Evolutionary conservation across 2,113 vertebrate genomes (phyloP).

Genomic region (Alligator mississippiensis): DNA sequence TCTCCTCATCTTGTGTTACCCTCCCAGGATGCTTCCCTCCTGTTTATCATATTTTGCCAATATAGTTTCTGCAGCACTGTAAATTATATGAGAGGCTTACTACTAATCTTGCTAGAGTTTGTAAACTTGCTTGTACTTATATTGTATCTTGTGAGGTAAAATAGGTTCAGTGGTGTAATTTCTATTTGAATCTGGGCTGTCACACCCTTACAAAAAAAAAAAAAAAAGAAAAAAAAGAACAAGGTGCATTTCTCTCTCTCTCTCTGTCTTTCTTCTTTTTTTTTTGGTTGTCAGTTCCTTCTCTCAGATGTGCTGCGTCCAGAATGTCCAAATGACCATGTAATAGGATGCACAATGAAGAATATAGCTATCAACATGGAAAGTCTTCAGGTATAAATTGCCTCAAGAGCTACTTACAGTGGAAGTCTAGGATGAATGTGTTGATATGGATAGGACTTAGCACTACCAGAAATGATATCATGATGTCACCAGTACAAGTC

Average conservation of each 20-base stretch:
- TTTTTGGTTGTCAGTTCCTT: background rate
- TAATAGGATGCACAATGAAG: background rate
- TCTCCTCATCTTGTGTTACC: background rate
- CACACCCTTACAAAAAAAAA: background rate
- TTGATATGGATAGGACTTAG: background rate
- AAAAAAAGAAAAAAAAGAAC: background rate
- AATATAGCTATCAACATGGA: background rate
- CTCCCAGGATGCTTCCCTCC: background rate
- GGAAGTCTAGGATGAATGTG: no score
- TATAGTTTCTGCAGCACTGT: background rate
- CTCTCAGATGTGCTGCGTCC: fast-evolving
- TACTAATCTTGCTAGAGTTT: background rate
- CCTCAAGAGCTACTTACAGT: background rate
- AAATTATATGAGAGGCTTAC: background rate
- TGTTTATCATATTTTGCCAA: background rate
- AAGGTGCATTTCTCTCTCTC: background rate
- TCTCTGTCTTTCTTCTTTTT: background rate
- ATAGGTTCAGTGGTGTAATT: background rate
- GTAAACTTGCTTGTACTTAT: background rate
- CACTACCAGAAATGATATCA: background rate
- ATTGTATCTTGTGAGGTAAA: background rate
- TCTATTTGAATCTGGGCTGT: background rate
- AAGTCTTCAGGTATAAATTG: background rate
- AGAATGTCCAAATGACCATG: fast-evolving
- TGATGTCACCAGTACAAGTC: background rate